Evolutionary conservation across 2,888 invertebrate species (phyloP).

Genomic region (Drosophila merina): DNA sequence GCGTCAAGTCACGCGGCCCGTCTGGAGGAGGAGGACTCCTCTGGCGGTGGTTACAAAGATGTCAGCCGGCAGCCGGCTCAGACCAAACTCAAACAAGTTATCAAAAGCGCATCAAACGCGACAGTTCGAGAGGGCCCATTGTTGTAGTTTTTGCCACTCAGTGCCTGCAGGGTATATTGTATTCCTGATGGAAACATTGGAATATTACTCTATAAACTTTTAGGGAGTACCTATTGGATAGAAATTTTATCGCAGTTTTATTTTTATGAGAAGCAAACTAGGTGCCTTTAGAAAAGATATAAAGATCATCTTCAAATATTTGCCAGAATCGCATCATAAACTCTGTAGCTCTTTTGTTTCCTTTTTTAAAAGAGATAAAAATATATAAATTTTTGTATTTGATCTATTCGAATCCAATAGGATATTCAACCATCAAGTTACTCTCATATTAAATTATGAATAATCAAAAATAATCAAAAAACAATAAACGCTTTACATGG

Average conservation of each 20-base stretch:
- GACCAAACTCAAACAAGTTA: slow-evolving; percentile 66
- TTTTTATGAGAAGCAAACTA: too few species aligned
- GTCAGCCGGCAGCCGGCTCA: slow-evolving; percentile 32
- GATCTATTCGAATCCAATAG: too few species aligned
- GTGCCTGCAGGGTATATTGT: neutral
- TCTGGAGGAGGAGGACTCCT: too few species aligned
- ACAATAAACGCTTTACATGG: neutral
- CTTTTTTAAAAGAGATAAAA: neutral
- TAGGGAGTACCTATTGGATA: neutral
- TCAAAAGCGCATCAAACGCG: slow-evolving; percentile 70
- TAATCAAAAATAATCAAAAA: too few species aligned
- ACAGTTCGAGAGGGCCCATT: slow-evolving; percentile 42
- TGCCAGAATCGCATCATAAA: too few species aligned
- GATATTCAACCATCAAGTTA: too few species aligned
- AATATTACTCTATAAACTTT: neutral
- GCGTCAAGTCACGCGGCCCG: slow-evolving; percentile 51
- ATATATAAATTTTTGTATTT: too few species aligned
- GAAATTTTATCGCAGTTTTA: neutral
- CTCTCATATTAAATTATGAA: neutral
- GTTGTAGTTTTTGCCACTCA: slow-evolving; percentile 13
- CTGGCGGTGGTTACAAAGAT: slow-evolving; percentile 39
- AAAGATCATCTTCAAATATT: too few species aligned
- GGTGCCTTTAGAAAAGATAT: too few species aligned
- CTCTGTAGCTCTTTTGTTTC: too few species aligned
- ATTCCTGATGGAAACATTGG: neutral